Evolutionary conservation across 2,113 vertebrate species (phyloP).

Genomic region (Oreotrochilus melanogaster): DNA sequence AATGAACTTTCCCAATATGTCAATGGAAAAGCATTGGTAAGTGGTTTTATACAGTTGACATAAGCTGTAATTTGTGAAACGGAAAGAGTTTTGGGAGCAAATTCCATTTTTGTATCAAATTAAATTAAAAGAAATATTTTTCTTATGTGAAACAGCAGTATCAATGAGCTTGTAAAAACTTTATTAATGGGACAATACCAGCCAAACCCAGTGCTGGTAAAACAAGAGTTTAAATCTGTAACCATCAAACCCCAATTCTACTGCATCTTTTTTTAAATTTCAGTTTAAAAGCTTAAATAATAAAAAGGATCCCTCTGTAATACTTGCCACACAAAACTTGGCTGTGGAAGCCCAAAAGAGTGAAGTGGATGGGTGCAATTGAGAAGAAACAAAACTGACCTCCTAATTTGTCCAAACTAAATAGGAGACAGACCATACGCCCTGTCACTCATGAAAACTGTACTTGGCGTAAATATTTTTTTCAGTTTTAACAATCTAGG

Average conservation of each 20-base stretch:
- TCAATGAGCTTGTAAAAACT: background rate
- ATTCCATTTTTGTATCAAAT: background rate
- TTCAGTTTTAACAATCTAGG: slow-evolving; percentile 15
- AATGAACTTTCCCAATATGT: background rate
- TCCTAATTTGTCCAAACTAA: slow-evolving; percentile 9
- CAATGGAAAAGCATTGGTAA: background rate
- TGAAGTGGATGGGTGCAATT: slow-evolving; percentile 15
- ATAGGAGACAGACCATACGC: slow-evolving; percentile 1
- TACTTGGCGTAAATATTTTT: background rate
- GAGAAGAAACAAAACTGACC: background rate
- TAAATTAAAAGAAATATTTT: background rate
- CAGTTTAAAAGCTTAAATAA: background rate
- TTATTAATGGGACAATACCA: background rate
- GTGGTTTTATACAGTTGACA: background rate
- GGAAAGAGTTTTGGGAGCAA: slow-evolving; percentile 1
- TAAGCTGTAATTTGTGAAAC: slow-evolving; percentile 6
- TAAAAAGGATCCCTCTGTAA: background rate
- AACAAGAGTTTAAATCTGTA: background rate
- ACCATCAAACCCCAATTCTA: background rate
- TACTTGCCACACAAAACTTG: background rate
- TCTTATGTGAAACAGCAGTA: background rate
- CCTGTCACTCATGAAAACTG: slow-evolving; percentile 38
- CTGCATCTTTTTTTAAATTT: background rate
- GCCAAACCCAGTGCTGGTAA: background rate
- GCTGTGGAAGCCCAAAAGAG: background rate